These are phyloP conservation scores for Microcebus ravelobensis DNA, from an alignment of 2,113 vertebrate species.

Conservation along the genomic window DNA sequence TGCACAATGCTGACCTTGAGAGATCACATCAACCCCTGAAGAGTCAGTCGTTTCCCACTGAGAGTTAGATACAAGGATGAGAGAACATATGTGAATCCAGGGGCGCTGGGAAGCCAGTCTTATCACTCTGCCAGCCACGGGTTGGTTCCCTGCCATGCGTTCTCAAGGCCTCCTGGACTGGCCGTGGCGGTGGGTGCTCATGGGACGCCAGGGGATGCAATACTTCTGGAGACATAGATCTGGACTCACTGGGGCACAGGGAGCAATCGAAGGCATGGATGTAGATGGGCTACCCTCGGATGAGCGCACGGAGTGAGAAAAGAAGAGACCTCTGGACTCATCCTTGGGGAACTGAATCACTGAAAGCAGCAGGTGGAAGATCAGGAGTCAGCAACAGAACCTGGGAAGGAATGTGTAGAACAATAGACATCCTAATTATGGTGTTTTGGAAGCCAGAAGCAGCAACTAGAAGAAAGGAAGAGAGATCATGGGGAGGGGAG, in stretches of 20 bases:
- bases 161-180: neutral
- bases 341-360: neutral
- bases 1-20: neutral
- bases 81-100: neutral
- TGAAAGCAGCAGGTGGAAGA: neutral
- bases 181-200: neutral
- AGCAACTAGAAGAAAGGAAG: neutral
- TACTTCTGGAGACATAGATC: neutral
- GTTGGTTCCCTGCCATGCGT: neutral
- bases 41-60: neutral
- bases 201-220: neutral
- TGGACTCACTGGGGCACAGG: neutral
- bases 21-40: neutral
- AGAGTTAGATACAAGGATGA: neutral
- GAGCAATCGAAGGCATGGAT: neutral
- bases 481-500: neutral
- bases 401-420: neutral
- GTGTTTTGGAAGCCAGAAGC: neutral
- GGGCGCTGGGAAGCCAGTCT: neutral
- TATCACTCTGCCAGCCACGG: neutral
- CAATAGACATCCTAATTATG: neutral
- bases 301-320: too few relatives aligned
- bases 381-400: neutral
- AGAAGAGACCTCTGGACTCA: neutral
- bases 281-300: neutral